phyloP scores from a whole-genome alignment of 2,113 vertebrate genomes.

The Sterrhoptilus dennistouni region DNA sequence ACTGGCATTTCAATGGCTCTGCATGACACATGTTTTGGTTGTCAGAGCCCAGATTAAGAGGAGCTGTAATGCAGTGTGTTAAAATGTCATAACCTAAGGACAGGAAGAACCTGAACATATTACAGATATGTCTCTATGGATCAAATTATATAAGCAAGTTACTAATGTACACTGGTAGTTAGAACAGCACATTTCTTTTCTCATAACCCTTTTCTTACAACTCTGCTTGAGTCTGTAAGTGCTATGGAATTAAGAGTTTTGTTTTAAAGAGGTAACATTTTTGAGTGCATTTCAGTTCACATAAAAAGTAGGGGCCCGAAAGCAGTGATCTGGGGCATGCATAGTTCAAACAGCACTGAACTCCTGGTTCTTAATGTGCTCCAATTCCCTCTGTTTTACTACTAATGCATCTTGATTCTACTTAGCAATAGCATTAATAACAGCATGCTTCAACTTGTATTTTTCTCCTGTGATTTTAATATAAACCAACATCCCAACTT shows the following conservation, averaged over 20 bases:
- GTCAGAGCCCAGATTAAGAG: not conserved
- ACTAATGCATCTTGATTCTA: not conserved
- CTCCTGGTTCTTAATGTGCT: not conserved
- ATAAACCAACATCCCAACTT: not conserved
- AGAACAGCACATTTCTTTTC: not conserved
- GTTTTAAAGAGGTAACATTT: constrained; percentile 7
- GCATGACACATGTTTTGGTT: not conserved
- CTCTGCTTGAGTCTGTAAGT: not conserved
- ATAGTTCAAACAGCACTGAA: not conserved
- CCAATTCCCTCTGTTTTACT: not conserved
- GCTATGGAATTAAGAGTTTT: not conserved
- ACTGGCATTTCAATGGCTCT: constrained; percentile 17
- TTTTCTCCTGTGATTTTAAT: not conserved
- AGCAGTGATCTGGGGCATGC: not conserved
- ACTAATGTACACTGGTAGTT: not conserved
- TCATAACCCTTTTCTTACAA: not conserved
- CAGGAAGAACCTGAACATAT: not conserved
- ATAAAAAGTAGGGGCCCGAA: not conserved
- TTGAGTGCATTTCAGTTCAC: constrained; percentile 11
- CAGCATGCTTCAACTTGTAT: not conserved
- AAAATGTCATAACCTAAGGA: constrained; percentile 33
- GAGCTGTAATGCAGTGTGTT: not conserved
- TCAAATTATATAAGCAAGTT: not conserved
- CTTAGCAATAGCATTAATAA: not conserved
- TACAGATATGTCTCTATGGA: not conserved